phyloP scores from a whole-genome alignment of 2,888 invertebrate species.

The Eupsilia transversa region DNA sequence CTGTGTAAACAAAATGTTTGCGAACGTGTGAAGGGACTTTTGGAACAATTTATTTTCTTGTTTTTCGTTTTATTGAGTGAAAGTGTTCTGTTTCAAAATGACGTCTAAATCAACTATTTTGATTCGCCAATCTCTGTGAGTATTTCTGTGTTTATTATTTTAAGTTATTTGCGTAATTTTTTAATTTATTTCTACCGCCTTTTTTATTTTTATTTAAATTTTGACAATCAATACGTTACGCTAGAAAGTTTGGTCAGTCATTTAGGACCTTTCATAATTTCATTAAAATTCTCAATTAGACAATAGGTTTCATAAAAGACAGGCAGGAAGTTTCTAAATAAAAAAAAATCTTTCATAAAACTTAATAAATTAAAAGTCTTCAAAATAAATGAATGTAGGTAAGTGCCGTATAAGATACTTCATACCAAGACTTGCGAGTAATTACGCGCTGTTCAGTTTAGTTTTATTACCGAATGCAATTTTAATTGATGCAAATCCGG shows the following conservation, averaged over 20 bases:
- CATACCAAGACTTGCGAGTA: neutral
- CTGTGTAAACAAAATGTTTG: slow-evolving; percentile 54
- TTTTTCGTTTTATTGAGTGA: slow-evolving; percentile 55
- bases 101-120: slow-evolving; percentile 75
- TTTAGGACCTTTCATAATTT: neutral
- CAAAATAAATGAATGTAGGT: neutral
- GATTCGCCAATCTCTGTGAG: slow-evolving; percentile 79
- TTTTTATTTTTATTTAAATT: neutral
- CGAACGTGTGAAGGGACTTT: slow-evolving; percentile 65
- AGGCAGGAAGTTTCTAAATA: too few relatives aligned
- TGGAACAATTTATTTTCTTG: slow-evolving; percentile 33
- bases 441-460: slow-evolving; percentile 10
- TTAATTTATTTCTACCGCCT: neutral
- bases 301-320: neutral
- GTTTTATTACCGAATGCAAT: slow-evolving; percentile 39
- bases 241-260: neutral
- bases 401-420: neutral
- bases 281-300: neutral
- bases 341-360: neutral
- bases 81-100: slow-evolving; percentile 66
- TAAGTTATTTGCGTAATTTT: neutral
- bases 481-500: slow-evolving; percentile 4
- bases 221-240: neutral
- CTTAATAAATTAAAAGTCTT: neutral
- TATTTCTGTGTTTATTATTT: slow-evolving; percentile 56